These are phyloP conservation scores for Sclerodermus sp. DNA, from an alignment of 2,888 invertebrate species.

Conservation along the genomic window DNA sequence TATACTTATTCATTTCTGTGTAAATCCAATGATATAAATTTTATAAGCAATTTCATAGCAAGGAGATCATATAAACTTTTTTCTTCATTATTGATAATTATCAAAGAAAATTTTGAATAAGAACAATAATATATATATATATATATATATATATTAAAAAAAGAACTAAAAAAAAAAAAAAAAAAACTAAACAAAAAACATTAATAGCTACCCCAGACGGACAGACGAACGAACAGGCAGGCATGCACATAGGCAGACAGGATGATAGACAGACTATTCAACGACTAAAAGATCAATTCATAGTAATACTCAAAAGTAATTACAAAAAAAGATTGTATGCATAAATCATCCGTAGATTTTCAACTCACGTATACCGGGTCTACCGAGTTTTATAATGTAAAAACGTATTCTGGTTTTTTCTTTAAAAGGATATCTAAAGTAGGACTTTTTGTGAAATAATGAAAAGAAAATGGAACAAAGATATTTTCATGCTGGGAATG, in stretches of 20 bases:
- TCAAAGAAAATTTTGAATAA: background rate
- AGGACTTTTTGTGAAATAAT: too few relatives aligned
- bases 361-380: background rate
- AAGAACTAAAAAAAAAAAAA: slow-evolving; percentile 1
- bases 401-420: background rate
- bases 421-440: too few relatives aligned
- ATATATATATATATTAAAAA: background rate
- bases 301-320: background rate
- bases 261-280: slow-evolving; percentile 33
- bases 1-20: background rate
- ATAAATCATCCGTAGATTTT: slow-evolving; percentile 7
- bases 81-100: too few relatives aligned
- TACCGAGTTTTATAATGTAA: background rate
- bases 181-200: slow-evolving; percentile 4
- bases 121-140: background rate
- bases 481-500: too few relatives aligned
- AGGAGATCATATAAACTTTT: too few relatives aligned
- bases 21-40: background rate
- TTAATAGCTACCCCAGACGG: slow-evolving; percentile 27
- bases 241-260: slow-evolving; percentile 26
- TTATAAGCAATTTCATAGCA: too few relatives aligned
- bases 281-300: slow-evolving; percentile 14
- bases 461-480: too few relatives aligned
- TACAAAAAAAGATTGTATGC: slow-evolving; percentile 1
- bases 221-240: slow-evolving; percentile 40